Conservation (phyloP, 2,113 vertebrate species). For the Sus scrofa region DNA sequence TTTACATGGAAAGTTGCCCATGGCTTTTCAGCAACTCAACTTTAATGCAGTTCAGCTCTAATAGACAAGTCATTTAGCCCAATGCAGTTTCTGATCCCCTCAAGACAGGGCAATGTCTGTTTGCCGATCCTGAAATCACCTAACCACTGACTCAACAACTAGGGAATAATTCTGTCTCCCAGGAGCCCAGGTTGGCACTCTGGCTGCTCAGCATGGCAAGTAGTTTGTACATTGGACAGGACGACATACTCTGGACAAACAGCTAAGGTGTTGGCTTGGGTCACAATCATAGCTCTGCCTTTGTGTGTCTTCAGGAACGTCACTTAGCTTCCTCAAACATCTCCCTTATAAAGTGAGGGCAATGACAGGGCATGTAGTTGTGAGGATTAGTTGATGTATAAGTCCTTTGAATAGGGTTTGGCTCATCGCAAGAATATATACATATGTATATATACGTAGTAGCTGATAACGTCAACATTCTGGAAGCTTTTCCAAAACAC, state of each 20-base stretch:
- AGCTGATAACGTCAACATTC: background rate
- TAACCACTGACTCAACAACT: background rate
- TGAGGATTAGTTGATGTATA: background rate
- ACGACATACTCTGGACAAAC: background rate
- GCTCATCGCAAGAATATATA: background rate
- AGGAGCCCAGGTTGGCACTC: background rate
- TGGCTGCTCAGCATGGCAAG: background rate
- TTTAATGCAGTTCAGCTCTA: background rate
- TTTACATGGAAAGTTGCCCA: background rate
- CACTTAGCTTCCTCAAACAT: background rate
- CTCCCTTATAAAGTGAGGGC: background rate
- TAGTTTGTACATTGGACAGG: background rate
- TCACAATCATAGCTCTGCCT: background rate
- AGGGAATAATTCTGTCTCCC: background rate
- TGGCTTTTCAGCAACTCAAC: background rate
- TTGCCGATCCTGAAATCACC: background rate
- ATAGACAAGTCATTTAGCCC: background rate
- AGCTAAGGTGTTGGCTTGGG: no score
- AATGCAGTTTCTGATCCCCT: background rate
- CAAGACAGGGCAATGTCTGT: background rate
- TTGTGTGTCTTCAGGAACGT: background rate
- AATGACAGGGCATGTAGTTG: background rate
- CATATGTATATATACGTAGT: background rate
- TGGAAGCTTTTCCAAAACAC: constrained; percentile 12
- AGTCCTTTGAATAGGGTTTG: background rate